Conservation (phyloP, 2,888 invertebrate species). For the Dasypolia templi region DNA sequence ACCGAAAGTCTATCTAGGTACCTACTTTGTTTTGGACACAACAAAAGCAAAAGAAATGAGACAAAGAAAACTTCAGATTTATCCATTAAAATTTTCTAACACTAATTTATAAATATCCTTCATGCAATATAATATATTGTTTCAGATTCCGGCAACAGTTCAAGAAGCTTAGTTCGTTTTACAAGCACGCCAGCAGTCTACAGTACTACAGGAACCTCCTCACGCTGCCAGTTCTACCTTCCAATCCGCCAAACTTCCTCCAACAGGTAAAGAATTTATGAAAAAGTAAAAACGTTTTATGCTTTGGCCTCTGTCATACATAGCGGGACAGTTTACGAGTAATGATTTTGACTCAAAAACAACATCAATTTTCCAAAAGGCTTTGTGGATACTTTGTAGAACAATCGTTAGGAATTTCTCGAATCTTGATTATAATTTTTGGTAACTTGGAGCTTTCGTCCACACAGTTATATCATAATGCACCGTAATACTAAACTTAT, state of each 20-base stretch:
- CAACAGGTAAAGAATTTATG: constrained; percentile 85
- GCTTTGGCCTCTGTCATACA: not conserved
- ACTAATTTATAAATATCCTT: not conserved
- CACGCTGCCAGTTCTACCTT: constrained; percentile 97
- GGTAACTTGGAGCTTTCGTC: not conserved
- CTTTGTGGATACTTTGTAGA: not conserved
- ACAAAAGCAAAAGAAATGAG: not conserved
- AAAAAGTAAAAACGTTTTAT: not conserved
- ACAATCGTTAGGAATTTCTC: not conserved
- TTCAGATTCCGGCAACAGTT: constrained; percentile 97
- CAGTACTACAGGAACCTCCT: constrained; percentile 99
- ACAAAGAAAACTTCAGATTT: not conserved
- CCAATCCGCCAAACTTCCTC: constrained; percentile 98
- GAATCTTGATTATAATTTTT: not conserved
- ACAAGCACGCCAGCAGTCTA: constrained; percentile 97
- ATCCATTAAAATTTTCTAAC: not conserved
- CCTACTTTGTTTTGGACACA: not conserved
- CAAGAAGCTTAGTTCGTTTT: constrained; percentile 96
- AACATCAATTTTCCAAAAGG: no score
- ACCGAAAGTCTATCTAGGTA: not conserved
- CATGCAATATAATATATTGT: not conserved
- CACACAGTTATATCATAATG: not conserved
- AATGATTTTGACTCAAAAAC: not conserved
- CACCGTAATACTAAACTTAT: not conserved
- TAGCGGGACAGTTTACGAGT: not conserved